Evolutionary conservation across 2,113 vertebrate species (phyloP).

Genomic region (Cebus imitator): DNA sequence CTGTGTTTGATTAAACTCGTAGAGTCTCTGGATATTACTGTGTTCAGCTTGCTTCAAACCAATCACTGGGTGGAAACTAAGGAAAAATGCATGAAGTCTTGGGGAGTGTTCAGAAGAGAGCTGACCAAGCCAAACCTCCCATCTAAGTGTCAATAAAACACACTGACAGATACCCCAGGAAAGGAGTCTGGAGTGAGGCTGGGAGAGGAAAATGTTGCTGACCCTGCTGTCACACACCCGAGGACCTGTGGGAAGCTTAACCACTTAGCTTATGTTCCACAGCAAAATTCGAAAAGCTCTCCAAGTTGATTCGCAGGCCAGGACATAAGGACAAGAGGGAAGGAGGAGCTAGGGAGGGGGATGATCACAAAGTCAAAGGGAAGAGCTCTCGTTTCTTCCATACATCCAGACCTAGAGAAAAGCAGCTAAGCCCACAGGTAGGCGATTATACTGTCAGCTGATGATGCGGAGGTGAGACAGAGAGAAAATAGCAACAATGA

Average conservation of each 20-base stretch:
- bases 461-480: not conserved
- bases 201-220: not conserved
- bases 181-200: not conserved
- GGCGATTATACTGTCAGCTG: not conserved
- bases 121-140: not conserved
- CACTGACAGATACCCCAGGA: not conserved
- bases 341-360: not conserved
- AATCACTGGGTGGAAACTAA: not conserved
- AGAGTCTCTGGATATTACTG: not conserved
- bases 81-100: not conserved
- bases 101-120: not conserved
- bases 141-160: not conserved
- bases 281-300: not conserved
- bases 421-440: accelerated
- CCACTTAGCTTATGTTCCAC: not conserved
- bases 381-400: not conserved
- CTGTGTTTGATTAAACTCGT: not conserved
- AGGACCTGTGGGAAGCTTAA: not conserved
- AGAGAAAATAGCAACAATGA: not conserved
- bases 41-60: not conserved
- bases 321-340: not conserved
- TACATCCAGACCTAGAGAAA: not conserved
- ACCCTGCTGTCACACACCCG: accelerated
- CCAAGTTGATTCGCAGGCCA: not conserved
- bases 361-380: not conserved